Percentiles rank a stretch among this genome's conserved stretches.
These are phyloP conservation scores for Nematopogon swammerdamellus DNA, from an alignment of 2,888 invertebrate genomes.

Conservation along the genomic window DNA sequence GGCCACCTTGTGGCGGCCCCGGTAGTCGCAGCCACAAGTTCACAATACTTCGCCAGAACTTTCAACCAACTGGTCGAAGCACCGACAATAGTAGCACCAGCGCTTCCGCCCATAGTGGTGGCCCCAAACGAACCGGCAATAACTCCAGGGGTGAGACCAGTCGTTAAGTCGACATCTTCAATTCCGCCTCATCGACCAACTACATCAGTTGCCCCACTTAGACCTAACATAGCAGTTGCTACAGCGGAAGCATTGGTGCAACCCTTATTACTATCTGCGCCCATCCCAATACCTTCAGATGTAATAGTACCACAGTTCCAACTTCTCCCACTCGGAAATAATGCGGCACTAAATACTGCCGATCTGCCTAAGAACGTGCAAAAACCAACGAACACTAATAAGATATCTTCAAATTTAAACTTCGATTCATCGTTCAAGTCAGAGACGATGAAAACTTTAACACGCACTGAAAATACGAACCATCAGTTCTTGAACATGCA, in stretches of 20 bases:
- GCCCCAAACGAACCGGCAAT: constrained; percentile 9
- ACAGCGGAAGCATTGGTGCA: constrained; percentile 35
- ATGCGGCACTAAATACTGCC: background rate
- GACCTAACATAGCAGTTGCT: constrained; percentile 40
- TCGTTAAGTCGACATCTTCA: constrained; percentile 8
- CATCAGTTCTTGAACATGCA: too few species aligned
- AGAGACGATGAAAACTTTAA: background rate
- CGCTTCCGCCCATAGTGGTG: constrained; percentile 4
- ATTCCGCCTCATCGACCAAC: background rate
- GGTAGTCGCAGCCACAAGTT: constrained; percentile 64
- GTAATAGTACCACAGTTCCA: background rate
- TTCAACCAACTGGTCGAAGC: constrained; percentile 52
- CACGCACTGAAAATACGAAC: background rate
- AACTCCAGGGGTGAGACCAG: constrained; percentile 10
- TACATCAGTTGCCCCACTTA: background rate
- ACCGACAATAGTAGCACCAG: constrained; percentile 17
- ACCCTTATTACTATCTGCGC: constrained; percentile 16
- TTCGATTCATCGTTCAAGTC: background rate
- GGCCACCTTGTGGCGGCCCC: constrained; percentile 29
- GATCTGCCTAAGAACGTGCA: background rate
- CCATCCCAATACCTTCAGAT: background rate
- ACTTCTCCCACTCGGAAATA: background rate
- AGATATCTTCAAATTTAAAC: background rate
- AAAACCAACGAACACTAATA: background rate
- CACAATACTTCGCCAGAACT: constrained; percentile 64